These are phyloP conservation scores for Eupithecia centaureata DNA, from an alignment of 2,888 invertebrate genomes.

Conservation along the genomic window DNA sequence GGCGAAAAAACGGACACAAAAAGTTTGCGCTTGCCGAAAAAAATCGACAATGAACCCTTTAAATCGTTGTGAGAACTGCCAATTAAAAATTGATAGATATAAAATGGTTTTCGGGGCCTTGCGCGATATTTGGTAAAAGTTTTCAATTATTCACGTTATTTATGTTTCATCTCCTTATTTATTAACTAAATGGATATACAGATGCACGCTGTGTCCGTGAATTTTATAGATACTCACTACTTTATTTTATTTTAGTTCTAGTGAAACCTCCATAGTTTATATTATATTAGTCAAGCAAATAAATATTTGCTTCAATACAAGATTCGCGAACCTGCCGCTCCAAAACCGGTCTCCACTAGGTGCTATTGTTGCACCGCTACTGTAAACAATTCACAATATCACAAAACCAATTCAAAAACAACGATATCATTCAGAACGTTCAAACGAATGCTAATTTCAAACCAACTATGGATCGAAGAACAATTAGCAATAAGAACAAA, in stretches of 20 bases:
- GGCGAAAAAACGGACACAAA: conserved; percentile 76
- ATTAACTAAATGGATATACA: neutral
- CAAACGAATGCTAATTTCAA: conserved; percentile 41
- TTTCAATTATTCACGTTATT: conserved; percentile 34
- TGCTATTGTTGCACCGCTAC: conserved; percentile 28
- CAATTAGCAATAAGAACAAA: conserved; percentile 47
- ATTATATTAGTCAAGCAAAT: no score
- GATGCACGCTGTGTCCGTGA: neutral
- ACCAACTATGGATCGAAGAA: conserved; percentile 43
- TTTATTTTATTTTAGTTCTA: neutral
- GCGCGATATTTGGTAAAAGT: conserved; percentile 28
- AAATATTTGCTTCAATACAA: neutral
- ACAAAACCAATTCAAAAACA: conserved; percentile 34
- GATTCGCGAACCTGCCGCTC: conserved; percentile 12
- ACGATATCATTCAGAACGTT: conserved; percentile 41
- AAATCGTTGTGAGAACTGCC: conserved; percentile 81
- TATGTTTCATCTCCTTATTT: neutral
- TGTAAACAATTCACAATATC: conserved; percentile 28
- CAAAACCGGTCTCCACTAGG: conserved; percentile 22
- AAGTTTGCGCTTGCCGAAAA: conserved; percentile 63
- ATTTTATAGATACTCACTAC: neutral
- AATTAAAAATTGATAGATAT: conserved; percentile 83
- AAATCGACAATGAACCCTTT: conserved; percentile 78
- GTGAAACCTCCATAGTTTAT: no score
- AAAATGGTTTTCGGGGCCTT: conserved; percentile 34